A percentile compares a stretch with the other conserved stretches of the same genome.
These are phyloP conservation scores for Augiades crinisus DNA, from an alignment of 2,888 invertebrate species.

Conservation along the genomic window DNA sequence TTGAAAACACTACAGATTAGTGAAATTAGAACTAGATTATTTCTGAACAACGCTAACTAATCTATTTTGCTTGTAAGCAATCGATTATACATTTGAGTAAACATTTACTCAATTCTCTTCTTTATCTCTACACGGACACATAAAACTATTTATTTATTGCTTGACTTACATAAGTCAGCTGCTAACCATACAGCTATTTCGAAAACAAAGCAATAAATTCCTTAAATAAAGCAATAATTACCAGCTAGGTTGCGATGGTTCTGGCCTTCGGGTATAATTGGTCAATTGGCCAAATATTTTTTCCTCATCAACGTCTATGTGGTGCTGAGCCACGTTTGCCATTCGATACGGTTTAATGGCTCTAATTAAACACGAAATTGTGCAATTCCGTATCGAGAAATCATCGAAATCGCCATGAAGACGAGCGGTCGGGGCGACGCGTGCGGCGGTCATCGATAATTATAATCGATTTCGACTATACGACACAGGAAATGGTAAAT, in stretches of 20 bases:
- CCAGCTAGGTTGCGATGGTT: neutral
- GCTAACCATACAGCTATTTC: neutral
- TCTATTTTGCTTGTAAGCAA: too few relatives aligned
- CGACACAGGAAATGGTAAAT: too few relatives aligned
- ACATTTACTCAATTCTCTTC: too few relatives aligned
- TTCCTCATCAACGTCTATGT: conserved; percentile 11
- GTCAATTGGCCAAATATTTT: conserved; percentile 22
- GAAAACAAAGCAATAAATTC: conserved; percentile 15
- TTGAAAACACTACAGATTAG: too few relatives aligned
- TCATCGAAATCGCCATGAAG: conserved; percentile 2
- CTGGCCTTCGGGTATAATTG: conserved; percentile 13
- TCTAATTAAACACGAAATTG: conserved; percentile 6
- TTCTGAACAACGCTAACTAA: too few relatives aligned
- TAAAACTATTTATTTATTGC: too few relatives aligned
- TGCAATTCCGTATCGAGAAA: conserved; percentile 4
- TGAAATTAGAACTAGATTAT: too few relatives aligned
- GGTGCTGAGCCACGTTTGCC: conserved; percentile 2
- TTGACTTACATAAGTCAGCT: too few relatives aligned
- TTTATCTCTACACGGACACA: too few relatives aligned
- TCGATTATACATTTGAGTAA: too few relatives aligned
- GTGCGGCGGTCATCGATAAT: neutral
- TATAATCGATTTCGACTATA: neutral
- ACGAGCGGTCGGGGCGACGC: neutral
- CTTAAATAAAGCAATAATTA: conserved; percentile 16
- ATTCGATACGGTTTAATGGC: conserved; percentile 13